Conservation (phyloP, 53 echinoderm and acorn worm genomes). For the Apostichopus leukothele region DNA sequence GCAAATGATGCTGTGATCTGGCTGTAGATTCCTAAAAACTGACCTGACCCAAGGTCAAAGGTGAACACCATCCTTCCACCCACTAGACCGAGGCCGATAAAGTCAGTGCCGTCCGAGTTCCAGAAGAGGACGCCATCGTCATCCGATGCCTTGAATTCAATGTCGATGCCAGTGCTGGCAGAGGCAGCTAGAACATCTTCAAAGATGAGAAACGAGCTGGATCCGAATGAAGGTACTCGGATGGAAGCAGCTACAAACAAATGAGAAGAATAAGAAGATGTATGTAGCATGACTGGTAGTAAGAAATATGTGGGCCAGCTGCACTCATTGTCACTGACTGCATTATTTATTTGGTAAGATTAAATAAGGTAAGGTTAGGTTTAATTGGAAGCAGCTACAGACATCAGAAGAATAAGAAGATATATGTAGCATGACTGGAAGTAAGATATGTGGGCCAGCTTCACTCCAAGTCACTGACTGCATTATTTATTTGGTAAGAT, state of each 20-base stretch:
- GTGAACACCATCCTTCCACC: slow-evolving; percentile 71
- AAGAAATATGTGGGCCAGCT: too few relatives aligned
- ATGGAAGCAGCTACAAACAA: slow-evolving; percentile 48
- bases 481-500: too few relatives aligned
- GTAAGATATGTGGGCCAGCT: too few relatives aligned
- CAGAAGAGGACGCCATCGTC: slow-evolving; percentile 80
- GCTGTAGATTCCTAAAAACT: background rate
- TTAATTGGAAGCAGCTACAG: slow-evolving; percentile 50
- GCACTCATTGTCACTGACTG: too few relatives aligned
- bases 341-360: too few relatives aligned
- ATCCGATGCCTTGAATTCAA: slow-evolving; percentile 72
- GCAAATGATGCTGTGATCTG: too few relatives aligned
- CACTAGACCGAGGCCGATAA: slow-evolving; percentile 81
- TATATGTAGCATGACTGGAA: too few relatives aligned
- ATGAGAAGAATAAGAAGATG: background rate
- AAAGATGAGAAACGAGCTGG: slow-evolving; percentile 66
- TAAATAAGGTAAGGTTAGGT: too few relatives aligned
- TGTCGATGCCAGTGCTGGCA: slow-evolving; percentile 56
- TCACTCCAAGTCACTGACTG: too few relatives aligned
- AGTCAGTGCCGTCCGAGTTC: slow-evolving; percentile 87
- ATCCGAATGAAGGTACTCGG: slow-evolving; percentile 69
- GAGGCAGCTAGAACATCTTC: slow-evolving; percentile 53
- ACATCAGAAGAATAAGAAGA: background rate
- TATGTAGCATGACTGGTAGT: too few relatives aligned
- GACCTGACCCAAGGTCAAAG: slow-evolving; percentile 94